Conservation (phyloP, 2,888 invertebrate species). For the Xylota segnis region DNA sequence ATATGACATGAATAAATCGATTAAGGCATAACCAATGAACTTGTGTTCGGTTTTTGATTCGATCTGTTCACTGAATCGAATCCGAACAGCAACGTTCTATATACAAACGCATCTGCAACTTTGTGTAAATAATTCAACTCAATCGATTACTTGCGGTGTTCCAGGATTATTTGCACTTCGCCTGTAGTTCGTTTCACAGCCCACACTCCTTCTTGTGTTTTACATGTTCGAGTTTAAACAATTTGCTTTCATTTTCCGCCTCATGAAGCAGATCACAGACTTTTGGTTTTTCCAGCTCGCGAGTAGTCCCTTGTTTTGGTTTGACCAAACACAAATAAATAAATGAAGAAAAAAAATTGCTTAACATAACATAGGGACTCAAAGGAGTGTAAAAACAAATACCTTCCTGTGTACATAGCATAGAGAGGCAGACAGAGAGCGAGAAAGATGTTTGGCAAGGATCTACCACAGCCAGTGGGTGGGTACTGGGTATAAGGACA, state of each 20-base stretch:
- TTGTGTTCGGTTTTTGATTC: conserved; percentile 61
- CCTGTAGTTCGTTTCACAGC: conserved; percentile 6
- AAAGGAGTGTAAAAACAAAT: conserved; percentile 24
- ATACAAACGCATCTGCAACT: conserved; percentile 64
- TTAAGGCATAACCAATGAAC: conserved; percentile 66
- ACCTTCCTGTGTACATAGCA: conserved; percentile 14
- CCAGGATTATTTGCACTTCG: conserved; percentile 50
- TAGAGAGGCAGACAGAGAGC: neutral
- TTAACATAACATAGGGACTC: conserved; percentile 38
- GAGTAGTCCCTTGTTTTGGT: neutral
- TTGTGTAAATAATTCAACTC: conserved; percentile 71
- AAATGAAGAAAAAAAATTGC: conserved; percentile 19
- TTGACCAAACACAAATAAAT: conserved; percentile 59
- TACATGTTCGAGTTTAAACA: conserved; percentile 47
- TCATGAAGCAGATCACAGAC: conserved; percentile 63
- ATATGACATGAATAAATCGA: conserved; percentile 30
- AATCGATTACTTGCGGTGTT: conserved; percentile 60
- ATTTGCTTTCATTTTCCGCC: conserved; percentile 69
- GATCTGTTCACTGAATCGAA: conserved; percentile 61
- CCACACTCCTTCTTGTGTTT: conserved; percentile 9
- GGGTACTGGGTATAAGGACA: neutral
- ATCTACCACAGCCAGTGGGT: conserved; percentile 4
- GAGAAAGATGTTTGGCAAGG: conserved; percentile 38
- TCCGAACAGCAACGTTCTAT: conserved; percentile 34
- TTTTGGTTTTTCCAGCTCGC: conserved; percentile 46